Conservation (phyloP, 2,888 invertebrate species). For the Oscheius sp. region DNA sequence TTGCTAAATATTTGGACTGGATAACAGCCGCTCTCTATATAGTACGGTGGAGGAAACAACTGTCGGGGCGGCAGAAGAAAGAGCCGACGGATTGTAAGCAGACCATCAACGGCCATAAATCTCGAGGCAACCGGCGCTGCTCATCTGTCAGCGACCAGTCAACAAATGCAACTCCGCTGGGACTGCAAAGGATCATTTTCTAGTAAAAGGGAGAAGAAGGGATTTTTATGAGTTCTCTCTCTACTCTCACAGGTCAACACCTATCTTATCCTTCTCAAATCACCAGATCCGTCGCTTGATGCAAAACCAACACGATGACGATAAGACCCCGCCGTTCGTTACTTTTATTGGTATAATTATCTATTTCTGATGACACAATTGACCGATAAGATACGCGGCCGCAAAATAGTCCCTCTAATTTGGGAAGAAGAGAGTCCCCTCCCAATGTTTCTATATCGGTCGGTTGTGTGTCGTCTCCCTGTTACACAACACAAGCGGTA, state of each 20-base stretch:
- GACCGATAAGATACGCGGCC: slow-evolving; percentile 5
- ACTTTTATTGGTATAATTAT: slow-evolving; percentile 26
- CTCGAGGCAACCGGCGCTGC: slow-evolving; percentile 25
- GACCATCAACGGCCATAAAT: slow-evolving; percentile 30
- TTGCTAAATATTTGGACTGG: slow-evolving; percentile 5
- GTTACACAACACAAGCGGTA: slow-evolving; percentile 26
- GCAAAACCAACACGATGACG: not conserved
- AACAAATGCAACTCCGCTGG: slow-evolving; percentile 23
- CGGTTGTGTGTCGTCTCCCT: not conserved
- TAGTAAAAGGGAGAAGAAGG: not conserved
- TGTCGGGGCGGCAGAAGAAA: slow-evolving; percentile 6
- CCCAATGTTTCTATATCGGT: not conserved
- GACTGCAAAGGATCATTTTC: slow-evolving; percentile 14
- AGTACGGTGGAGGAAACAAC: slow-evolving; percentile 16
- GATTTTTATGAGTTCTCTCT: no score
- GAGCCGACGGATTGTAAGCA: slow-evolving; percentile 25
- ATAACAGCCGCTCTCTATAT: not conserved
- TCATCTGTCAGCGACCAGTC: slow-evolving; percentile 24
- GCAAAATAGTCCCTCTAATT: not conserved
- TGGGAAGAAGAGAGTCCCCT: not conserved
- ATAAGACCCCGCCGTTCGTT: not conserved
- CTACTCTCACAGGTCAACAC: no score
- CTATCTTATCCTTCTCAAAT: no score
- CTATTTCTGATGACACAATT: slow-evolving; percentile 14
- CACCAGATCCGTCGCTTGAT: not conserved